These are phyloP conservation scores for Gobio gobio DNA, from an alignment of 2,113 vertebrate genomes.

Conservation along the genomic window DNA sequence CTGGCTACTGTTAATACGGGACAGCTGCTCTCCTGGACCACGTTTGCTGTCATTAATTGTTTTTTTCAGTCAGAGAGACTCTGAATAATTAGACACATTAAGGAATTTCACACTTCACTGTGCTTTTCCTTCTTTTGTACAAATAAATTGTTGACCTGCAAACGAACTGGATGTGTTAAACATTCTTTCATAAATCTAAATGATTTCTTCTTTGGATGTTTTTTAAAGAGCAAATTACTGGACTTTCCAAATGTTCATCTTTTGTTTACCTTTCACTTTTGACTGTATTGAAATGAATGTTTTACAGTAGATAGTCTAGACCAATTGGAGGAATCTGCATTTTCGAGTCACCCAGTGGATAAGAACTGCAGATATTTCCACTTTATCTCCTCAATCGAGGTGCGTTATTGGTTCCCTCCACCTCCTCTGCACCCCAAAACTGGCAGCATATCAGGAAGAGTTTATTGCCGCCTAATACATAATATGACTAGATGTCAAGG, in stretches of 20 bases:
- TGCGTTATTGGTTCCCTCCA: constrained; percentile 28
- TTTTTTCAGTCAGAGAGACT: constrained; percentile 47
- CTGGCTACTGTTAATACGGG: not conserved
- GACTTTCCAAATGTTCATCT: not conserved
- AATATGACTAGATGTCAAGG: constrained; percentile 69
- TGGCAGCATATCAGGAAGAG: constrained; percentile 59
- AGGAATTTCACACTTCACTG: constrained; percentile 47
- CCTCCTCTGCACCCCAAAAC: constrained; percentile 37
- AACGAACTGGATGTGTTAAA: constrained; percentile 21
- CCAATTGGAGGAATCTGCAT: not conserved
- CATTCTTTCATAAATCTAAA: not conserved
- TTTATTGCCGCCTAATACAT: constrained; percentile 70
- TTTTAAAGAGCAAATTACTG: not conserved
- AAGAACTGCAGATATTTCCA: not conserved
- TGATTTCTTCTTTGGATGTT: not conserved
- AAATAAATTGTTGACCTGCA: constrained; percentile 27
- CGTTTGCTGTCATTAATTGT: constrained; percentile 51
- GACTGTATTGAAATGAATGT: not conserved
- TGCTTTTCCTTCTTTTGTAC: constrained; percentile 15
- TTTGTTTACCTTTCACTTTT: not conserved
- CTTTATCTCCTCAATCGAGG: constrained; percentile 24
- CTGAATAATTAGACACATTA: constrained; percentile 34
- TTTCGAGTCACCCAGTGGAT: not conserved
- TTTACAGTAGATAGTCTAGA: not conserved
- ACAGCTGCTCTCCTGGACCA: not conserved